phyloP scores from a whole-genome alignment of 2,113 vertebrate genomes.

The Redunca redunca region DNA sequence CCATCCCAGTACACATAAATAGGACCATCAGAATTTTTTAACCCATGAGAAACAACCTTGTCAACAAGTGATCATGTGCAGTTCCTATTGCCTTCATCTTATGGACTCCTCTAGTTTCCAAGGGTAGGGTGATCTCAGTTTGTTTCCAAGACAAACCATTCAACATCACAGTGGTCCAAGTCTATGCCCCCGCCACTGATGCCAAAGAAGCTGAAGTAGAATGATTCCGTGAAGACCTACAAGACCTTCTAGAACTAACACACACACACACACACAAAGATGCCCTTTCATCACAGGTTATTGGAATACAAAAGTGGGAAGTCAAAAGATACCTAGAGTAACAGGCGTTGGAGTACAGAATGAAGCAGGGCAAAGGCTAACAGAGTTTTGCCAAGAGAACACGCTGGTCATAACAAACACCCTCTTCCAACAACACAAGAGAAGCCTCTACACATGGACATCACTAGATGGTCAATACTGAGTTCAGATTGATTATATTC shows the following conservation, averaged over 20 bases:
- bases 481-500: background rate
- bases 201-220: background rate
- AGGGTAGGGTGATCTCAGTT: background rate
- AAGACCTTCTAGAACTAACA: background rate
- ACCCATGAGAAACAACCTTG: background rate
- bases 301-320: background rate
- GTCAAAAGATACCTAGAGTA: background rate
- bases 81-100: background rate
- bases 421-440: background rate
- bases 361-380: background rate
- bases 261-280: background rate
- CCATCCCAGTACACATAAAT: too few species aligned
- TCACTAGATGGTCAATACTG: background rate
- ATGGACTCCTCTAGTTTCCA: background rate
- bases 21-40: background rate
- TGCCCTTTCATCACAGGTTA: background rate
- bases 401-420: background rate
- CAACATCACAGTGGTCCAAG: background rate
- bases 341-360: background rate
- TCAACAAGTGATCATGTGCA: background rate
- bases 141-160: background rate
- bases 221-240: background rate
- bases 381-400: background rate
- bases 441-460: background rate
- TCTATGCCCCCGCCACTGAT: background rate